These are phyloP conservation scores for Gari tellinella DNA, from an alignment of 2,888 invertebrate genomes.

Conservation along the genomic window DNA sequence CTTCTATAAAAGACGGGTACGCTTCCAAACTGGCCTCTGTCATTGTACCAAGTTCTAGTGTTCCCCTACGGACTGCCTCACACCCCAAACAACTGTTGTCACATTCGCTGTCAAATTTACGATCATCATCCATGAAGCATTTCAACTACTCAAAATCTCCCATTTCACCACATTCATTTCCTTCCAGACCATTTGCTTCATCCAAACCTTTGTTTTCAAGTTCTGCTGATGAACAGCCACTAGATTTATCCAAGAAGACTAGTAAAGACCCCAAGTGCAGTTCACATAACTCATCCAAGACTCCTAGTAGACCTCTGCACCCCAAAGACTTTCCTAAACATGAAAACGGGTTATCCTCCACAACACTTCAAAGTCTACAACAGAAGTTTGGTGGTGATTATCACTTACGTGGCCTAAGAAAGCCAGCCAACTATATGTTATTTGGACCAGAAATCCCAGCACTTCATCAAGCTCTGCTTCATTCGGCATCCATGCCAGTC, in stretches of 20 bases:
- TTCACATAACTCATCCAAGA: conserved; percentile 2
- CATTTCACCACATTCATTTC: conserved; percentile 40
- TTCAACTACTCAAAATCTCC: conserved; percentile 32
- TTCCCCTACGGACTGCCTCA: conserved; percentile 49
- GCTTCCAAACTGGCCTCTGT: conserved; percentile 61
- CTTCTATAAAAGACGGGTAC: conserved; percentile 52
- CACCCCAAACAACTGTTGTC: conserved; percentile 67
- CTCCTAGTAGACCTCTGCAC: background rate
- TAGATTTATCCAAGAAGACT: conserved; percentile 75
- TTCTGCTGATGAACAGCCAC: conserved; percentile 69
- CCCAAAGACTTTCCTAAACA: conserved; percentile 33
- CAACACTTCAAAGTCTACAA: conserved; percentile 79
- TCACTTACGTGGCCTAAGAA: conserved; percentile 67
- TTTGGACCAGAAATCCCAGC: conserved; percentile 62
- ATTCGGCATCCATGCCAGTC: conserved; percentile 51
- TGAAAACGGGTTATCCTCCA: conserved; percentile 61
- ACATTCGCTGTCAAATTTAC: conserved; percentile 49
- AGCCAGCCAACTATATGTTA: conserved; percentile 65
- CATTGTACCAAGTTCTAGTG: conserved; percentile 54
- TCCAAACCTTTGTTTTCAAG: conserved; percentile 27
- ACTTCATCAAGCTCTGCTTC: conserved; percentile 54
- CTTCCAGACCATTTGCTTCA: conserved; percentile 39
- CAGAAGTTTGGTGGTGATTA: conserved; percentile 78
- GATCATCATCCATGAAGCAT: conserved; percentile 43
- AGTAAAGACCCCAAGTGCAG: conserved; percentile 41